Evolutionary conservation across 2,113 vertebrate species (phyloP).

Genomic region (Pogona vitticeps): DNA sequence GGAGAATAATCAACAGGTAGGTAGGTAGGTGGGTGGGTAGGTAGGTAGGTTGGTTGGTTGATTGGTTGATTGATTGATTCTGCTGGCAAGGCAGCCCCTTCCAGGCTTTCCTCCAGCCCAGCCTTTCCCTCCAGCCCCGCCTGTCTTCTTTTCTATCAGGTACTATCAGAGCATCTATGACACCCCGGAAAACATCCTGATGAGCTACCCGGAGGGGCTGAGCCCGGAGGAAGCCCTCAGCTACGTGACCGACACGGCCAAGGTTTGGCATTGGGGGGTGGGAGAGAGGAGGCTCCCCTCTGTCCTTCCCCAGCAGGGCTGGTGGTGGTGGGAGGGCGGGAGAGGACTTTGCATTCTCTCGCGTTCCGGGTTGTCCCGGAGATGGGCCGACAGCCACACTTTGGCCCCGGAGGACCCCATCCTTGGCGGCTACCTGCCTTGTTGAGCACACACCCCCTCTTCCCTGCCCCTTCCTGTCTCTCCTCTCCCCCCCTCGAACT

Average conservation of each 20-base stretch:
- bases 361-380: neutral
- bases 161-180: slow-evolving; percentile 93
- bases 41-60: too few species aligned
- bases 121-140: slow-evolving; percentile 5
- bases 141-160: slow-evolving; percentile 67
- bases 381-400: neutral
- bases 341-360: rapidly evolving
- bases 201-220: slow-evolving; percentile 80
- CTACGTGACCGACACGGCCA: slow-evolving; percentile 81
- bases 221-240: slow-evolving; percentile 85
- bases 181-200: slow-evolving; percentile 79
- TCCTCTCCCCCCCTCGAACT: too few species aligned
- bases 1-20: too few species aligned
- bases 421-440: slow-evolving; percentile 24
- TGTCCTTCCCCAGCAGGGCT: neutral
- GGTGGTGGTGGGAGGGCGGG: neutral
- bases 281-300: neutral
- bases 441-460: neutral
- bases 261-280: slow-evolving; percentile 69
- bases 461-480: slow-evolving; percentile 6
- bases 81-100: too few species aligned
- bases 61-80: too few species aligned
- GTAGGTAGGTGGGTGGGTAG: too few species aligned
- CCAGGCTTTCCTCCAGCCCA: neutral
- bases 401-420: neutral